A percentile compares a stretch with the other conserved stretches of the same genome.
Conservation (phyloP, 2,113 vertebrate genomes). For the Mesoclemmys tuberculata region DNA sequence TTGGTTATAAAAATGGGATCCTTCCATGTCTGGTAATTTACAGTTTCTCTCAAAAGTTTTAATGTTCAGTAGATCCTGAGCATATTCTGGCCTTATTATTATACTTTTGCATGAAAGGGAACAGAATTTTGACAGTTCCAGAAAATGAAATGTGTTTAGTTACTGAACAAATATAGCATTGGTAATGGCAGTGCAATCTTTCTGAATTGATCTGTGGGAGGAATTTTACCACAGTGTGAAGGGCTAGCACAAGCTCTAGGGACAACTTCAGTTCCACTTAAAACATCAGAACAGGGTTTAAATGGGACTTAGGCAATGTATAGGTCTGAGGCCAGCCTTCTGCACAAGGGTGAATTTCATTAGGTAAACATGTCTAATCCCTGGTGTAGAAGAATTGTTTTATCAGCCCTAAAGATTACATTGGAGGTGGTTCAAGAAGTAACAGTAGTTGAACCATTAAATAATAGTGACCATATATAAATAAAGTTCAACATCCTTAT, state of each 20-base stretch:
- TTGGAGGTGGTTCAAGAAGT: neutral
- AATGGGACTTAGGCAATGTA: neutral
- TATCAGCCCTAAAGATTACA: neutral
- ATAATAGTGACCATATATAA: no score
- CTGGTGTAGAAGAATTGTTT: neutral
- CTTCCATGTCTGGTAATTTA: neutral
- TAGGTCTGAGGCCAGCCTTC: neutral
- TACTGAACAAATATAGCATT: neutral
- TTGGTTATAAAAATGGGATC: neutral
- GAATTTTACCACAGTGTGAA: neutral
- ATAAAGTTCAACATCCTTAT: neutral
- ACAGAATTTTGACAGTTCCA: neutral
- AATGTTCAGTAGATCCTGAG: neutral
- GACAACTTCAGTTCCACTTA: neutral
- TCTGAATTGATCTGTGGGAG: neutral
- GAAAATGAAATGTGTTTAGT: neutral
- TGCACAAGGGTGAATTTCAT: neutral
- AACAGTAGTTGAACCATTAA: no score
- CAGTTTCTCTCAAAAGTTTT: neutral
- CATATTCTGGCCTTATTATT: neutral
- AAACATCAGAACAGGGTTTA: neutral
- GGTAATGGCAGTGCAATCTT: neutral
- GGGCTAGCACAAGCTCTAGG: neutral
- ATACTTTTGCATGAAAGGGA: neutral
- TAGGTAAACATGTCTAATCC: neutral